Percentiles rank a stretch among this genome's conserved stretches.
phyloP scores from a whole-genome alignment of 1,140 invertebrate species.

The Vollenhovia emeryi region DNA sequence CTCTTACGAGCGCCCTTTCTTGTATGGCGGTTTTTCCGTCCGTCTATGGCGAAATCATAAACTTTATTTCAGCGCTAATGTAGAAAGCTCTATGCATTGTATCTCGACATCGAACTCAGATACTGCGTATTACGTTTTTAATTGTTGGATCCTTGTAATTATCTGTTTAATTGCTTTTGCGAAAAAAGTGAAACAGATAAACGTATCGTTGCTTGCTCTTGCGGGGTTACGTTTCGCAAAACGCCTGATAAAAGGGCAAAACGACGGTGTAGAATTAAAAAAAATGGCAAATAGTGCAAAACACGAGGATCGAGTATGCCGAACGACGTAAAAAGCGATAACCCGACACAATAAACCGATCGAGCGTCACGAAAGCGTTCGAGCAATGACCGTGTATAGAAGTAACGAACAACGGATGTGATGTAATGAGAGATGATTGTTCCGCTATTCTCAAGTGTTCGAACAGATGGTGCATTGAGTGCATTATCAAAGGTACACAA shows the following conservation, averaged over 20 bases:
- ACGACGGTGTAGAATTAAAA: background rate
- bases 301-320: background rate
- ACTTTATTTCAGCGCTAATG: background rate
- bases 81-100: background rate
- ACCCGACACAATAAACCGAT: slow-evolving; percentile 2
- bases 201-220: background rate
- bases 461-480: background rate
- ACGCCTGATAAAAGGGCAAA: background rate
- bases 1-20: background rate
- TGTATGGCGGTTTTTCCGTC: background rate
- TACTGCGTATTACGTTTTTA: background rate
- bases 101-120: background rate
- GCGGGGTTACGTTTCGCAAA: background rate
- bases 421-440: background rate
- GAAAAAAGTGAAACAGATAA: slow-evolving; percentile 7
- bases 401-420: slow-evolving; percentile 13
- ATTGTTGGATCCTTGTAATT: slow-evolving; percentile 6
- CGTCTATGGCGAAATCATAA: background rate
- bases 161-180: background rate
- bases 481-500: background rate
- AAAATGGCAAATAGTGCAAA: background rate
- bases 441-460: background rate
- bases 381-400: slow-evolving; percentile 10
- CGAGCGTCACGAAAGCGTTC: background rate
- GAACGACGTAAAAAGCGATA: background rate